phyloP scores from a whole-genome alignment of 2,888 invertebrate genomes.

The Parnassius orleans region DNA sequence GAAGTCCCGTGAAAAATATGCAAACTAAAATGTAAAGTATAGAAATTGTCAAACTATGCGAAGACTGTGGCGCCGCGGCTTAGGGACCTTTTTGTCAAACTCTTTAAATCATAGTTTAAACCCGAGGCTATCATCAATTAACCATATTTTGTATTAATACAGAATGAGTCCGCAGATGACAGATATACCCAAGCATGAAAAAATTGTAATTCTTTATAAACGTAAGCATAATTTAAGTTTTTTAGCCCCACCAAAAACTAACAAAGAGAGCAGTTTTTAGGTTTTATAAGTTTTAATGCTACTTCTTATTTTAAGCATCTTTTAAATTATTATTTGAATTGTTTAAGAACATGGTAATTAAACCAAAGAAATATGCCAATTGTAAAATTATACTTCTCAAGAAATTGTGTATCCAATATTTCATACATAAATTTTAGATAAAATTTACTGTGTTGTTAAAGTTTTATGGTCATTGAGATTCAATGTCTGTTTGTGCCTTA shows the following conservation, averaged over 20 bases:
- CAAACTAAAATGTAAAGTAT: too few species aligned
- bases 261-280: conserved; percentile 14
- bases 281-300: conserved; percentile 1
- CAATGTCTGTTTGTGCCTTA: conserved; percentile 15
- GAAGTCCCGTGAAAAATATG: too few species aligned
- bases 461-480: not conserved
- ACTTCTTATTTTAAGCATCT: not conserved
- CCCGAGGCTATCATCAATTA: too few species aligned
- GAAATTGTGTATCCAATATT: conserved; percentile 1
- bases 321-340: conserved; percentile 9
- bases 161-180: too few species aligned
- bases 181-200: too few species aligned
- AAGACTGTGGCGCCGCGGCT: too few species aligned
- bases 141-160: too few species aligned
- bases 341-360: conserved; percentile 18
- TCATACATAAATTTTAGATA: not conserved
- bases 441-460: conserved; percentile 15
- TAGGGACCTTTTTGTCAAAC: too few species aligned
- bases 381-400: conserved; percentile 1
- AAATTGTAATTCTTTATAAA: conserved; percentile 4
- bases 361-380: conserved; percentile 19
- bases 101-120: too few species aligned
- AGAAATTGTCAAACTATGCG: too few species aligned
- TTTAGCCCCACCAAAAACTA: conserved; percentile 32
- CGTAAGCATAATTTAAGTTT: conserved; percentile 21